Conservation (phyloP, 2,113 vertebrate genomes). For the Neodontobutis hainanensis region DNA sequence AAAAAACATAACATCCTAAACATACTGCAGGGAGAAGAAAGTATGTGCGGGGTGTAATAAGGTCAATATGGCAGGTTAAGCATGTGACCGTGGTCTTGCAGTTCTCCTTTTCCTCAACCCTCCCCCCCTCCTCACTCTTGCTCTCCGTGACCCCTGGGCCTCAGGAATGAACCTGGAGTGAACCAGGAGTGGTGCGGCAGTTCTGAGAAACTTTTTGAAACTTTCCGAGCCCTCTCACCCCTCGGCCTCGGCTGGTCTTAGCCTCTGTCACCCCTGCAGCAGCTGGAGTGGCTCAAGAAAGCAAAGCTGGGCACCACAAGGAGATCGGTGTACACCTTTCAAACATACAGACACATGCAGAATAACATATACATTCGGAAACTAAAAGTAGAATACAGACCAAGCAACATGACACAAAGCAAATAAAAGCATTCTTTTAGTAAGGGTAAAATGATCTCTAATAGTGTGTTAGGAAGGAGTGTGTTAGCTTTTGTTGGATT, state of each 20-base stretch:
- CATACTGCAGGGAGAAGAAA: conserved; percentile 27
- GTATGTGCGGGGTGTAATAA: conserved; percentile 48
- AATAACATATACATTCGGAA: background rate
- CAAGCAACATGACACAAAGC: background rate
- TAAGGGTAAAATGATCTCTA: too few relatives aligned
- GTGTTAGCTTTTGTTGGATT: too few relatives aligned
- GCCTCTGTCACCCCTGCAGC: conserved; percentile 63
- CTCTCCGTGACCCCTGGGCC: conserved; percentile 62
- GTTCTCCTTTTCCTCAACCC: conserved; percentile 26
- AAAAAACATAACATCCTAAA: background rate
- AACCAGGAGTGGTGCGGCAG: conserved; percentile 54
- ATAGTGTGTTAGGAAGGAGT: too few relatives aligned
- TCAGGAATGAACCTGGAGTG: conserved; percentile 66
- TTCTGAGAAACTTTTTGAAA: conserved; percentile 70
- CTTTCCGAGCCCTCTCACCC: conserved; percentile 61
- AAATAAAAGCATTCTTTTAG: too few relatives aligned
- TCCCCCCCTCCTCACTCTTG: conserved; percentile 17
- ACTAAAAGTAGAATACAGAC: conserved; percentile 10
- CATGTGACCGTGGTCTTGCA: conserved; percentile 72
- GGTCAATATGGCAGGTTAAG: conserved; percentile 61
- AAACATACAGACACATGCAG: conserved; percentile 26
- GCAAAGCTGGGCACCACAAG: conserved; percentile 41
- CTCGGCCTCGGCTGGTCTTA: conserved; percentile 46
- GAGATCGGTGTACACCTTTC: conserved; percentile 48
- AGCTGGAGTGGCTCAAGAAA: conserved; percentile 70